Evolutionary conservation across 2,888 invertebrate genomes (phyloP).

Genomic region (Punctoribates punctum): DNA sequence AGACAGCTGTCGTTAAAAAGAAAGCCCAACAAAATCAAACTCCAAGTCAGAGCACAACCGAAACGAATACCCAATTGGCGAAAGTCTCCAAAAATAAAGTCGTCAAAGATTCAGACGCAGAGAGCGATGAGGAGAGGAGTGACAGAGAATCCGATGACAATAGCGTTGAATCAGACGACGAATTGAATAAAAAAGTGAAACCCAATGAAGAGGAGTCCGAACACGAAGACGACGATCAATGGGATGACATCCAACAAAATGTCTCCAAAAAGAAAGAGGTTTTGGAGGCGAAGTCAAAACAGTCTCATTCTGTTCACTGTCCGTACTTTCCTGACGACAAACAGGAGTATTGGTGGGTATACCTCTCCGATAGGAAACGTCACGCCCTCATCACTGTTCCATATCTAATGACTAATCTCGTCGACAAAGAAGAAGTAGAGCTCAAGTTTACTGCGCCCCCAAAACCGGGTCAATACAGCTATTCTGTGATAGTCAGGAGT

Average conservation of each 20-base stretch:
- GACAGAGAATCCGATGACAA: conserved; percentile 5
- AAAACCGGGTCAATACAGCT: conserved; percentile 86
- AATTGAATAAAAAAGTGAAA: background rate
- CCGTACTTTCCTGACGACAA: conserved; percentile 92
- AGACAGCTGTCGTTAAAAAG: background rate
- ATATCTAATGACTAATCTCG: conserved; percentile 86
- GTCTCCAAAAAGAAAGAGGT: conserved; percentile 75
- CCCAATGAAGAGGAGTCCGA: conserved; percentile 53
- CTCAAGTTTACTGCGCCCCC: conserved; percentile 93
- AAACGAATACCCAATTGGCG: background rate
- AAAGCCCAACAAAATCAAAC: conserved; percentile 16
- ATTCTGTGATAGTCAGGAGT: conserved; percentile 85
- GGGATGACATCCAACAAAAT: conserved; percentile 88
- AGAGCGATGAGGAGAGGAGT: conserved; percentile 16
- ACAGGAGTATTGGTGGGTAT: conserved; percentile 99
- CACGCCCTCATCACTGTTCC: conserved; percentile 86
- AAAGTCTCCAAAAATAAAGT: background rate
- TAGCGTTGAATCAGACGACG: conserved; percentile 8
- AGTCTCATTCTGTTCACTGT: conserved; percentile 94
- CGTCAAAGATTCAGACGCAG: background rate
- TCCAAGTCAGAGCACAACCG: background rate
- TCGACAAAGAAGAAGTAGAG: conserved; percentile 77
- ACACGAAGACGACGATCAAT: conserved; percentile 76
- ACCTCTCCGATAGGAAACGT: conserved; percentile 91
- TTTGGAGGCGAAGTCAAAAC: conserved; percentile 86